These are phyloP conservation scores for Peromyscus californicus DNA, from an alignment of 2,113 vertebrate genomes.

Conservation along the genomic window DNA sequence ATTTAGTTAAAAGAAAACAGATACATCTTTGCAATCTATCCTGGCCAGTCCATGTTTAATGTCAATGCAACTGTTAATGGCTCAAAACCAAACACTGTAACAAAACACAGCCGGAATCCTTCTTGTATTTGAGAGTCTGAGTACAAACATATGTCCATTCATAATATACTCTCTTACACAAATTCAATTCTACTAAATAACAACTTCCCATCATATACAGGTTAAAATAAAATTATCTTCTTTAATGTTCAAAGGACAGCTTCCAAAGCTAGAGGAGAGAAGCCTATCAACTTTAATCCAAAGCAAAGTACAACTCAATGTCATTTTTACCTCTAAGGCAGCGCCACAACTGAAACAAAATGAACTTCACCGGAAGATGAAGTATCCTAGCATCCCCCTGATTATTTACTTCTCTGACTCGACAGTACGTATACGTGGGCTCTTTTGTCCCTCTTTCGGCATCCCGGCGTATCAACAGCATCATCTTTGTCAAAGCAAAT, in stretches of 20 bases:
- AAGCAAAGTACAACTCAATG: conserved; percentile 80
- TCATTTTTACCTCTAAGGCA: conserved; percentile 72
- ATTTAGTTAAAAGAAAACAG: conserved; percentile 60
- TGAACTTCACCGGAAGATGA: conserved; percentile 48
- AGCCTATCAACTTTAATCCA: conserved; percentile 76
- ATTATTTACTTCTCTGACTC: conserved; percentile 29
- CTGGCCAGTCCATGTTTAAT: conserved; percentile 56
- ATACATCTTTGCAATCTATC: not conserved
- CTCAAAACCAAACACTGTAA: conserved; percentile 70
- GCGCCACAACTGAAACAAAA: conserved; percentile 59
- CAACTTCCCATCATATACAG: not conserved
- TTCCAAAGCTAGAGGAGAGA: conserved; percentile 19
- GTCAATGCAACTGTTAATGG: conserved; percentile 62
- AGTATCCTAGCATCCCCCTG: conserved; percentile 1
- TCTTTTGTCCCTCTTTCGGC: conserved; percentile 59
- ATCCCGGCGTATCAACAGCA: conserved; percentile 41
- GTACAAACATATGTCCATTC: conserved; percentile 50
- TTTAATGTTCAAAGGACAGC: conserved; percentile 19
- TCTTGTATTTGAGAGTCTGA: not conserved
- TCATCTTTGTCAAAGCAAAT: conserved; percentile 38
- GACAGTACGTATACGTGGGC: not conserved
- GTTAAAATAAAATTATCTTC: conserved; percentile 22
- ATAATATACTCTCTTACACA: conserved; percentile 50
- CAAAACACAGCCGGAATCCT: conserved; percentile 58
- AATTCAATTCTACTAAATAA: conserved; percentile 48